phyloP scores from a whole-genome alignment of 2,888 invertebrate genomes.

The Scelioninae gen. 2 region DNA sequence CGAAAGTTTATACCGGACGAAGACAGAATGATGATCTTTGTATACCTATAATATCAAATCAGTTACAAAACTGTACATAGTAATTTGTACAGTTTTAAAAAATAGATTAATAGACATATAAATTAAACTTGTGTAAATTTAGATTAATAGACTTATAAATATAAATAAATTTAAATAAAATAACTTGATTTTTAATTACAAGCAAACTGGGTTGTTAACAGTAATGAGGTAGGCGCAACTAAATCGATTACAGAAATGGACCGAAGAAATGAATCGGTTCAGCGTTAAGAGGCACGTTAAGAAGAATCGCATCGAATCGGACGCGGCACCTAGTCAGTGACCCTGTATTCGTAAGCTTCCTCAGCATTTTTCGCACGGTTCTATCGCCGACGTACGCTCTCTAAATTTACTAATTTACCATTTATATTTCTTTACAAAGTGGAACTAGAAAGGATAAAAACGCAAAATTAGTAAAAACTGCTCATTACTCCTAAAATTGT shows the following conservation, averaged over 20 bases:
- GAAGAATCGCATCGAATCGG: conserved; percentile 56
- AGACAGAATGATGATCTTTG: too few relatives aligned
- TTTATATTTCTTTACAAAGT: conserved; percentile 18
- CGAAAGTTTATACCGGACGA: too few relatives aligned
- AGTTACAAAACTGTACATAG: too few relatives aligned
- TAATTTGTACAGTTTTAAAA: too few relatives aligned
- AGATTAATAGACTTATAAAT: too few relatives aligned
- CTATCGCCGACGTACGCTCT: conserved; percentile 8
- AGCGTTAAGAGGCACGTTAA: conserved; percentile 59
- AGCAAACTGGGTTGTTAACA: conserved; percentile 36
- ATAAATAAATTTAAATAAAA: too few relatives aligned
- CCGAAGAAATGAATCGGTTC: conserved; percentile 62
- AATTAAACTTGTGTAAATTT: background rate
- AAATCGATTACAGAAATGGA: conserved; percentile 63
- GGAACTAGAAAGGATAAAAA: too few relatives aligned
- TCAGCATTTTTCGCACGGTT: conserved; percentile 48
- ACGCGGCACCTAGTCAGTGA: conserved; percentile 40
- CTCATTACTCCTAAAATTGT: too few relatives aligned
- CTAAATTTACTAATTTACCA: conserved; percentile 29
- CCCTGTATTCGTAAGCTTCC: conserved; percentile 25
- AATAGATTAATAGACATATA: too few relatives aligned
- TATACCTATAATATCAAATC: too few relatives aligned
- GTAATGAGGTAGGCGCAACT: conserved; percentile 39
- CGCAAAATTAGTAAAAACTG: too few relatives aligned
- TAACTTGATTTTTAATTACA: conserved; percentile 7